phyloP scores from a whole-genome alignment of 2,113 vertebrate genomes.

The Pipa parva region DNA sequence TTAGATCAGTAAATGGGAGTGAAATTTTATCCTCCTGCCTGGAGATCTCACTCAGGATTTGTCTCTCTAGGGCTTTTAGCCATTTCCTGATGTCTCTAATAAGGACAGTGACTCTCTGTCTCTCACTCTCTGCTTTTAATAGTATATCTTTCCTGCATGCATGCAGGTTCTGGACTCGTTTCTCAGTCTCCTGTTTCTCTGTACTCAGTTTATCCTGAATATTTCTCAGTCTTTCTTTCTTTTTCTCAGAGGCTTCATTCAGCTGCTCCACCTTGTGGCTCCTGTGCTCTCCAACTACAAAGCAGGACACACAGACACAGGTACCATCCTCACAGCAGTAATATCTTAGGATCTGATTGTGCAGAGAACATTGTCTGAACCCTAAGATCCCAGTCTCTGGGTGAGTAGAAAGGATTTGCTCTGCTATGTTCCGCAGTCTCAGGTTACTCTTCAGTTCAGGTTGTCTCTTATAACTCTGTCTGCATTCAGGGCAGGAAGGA shows the following conservation, averaged over 20 bases:
- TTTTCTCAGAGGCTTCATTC: conserved; percentile 20
- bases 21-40: conserved; percentile 12
- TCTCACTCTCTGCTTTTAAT: not conserved
- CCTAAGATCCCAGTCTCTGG: too few relatives aligned
- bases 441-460: too few relatives aligned
- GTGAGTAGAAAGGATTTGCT: too few relatives aligned
- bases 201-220: conserved; percentile 9
- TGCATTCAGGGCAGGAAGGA: too few relatives aligned
- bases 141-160: not conserved
- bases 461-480: too few relatives aligned
- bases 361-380: too few relatives aligned
- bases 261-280: conserved; percentile 47
- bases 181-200: not conserved
- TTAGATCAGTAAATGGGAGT: conserved; percentile 10
- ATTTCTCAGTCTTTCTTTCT: conserved; percentile 20
- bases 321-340: conserved; percentile 64
- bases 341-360: conserved; percentile 70
- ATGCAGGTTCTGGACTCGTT: conserved; percentile 11
- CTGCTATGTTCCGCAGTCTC: too few relatives aligned
- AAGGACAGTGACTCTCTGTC: not conserved
- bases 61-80: conserved; percentile 5
- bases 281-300: conserved; percentile 63
- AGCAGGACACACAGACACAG: conserved; percentile 71
- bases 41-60: conserved; percentile 12
- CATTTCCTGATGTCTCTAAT: conserved; percentile 13